A percentile compares a stretch with the other conserved stretches of the same genome.
Evolutionary conservation across 2,113 vertebrate species (phyloP).

Genomic region (Thalassoma bifasciatum): DNA sequence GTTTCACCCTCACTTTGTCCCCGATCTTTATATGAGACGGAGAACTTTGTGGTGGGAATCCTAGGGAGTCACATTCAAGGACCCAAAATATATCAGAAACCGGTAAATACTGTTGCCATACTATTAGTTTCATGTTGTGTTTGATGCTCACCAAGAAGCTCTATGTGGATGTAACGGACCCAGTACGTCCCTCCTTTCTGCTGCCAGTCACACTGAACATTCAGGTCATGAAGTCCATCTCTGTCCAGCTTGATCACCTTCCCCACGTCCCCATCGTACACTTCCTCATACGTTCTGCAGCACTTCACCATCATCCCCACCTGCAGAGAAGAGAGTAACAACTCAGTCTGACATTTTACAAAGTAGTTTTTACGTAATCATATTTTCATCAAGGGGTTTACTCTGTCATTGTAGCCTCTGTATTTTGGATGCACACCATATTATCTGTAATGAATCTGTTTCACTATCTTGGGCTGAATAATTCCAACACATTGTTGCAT

Average conservation of each 20-base stretch:
- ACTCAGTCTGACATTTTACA: not conserved
- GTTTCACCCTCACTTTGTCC: slow-evolving; percentile 97
- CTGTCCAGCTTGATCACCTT: slow-evolving; percentile 98
- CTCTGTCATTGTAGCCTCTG: no score
- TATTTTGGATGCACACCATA: no score
- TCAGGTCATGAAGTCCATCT: slow-evolving; percentile 96
- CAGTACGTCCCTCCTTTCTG: slow-evolving; percentile 99
- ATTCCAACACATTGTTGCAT: no score
- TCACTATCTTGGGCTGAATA: no score
- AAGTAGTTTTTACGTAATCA: no score
- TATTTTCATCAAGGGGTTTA: no score
- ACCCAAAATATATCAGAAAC: not conserved
- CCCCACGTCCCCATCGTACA: slow-evolving; percentile 95
- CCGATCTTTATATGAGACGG: slow-evolving; percentile 98
- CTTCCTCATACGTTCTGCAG: slow-evolving; percentile 97
- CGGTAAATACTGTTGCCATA: not conserved
- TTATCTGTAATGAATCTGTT: no score
- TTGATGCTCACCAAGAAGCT: slow-evolving; percentile 88
- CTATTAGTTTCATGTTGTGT: not conserved
- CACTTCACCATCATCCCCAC: slow-evolving; percentile 99
- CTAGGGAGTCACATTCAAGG: slow-evolving; percentile 69
- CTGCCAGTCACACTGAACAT: slow-evolving; percentile 99
- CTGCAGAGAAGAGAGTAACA: slow-evolving; percentile 70
- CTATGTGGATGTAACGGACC: slow-evolving; percentile 98
- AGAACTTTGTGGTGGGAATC: slow-evolving; percentile 95